phyloP scores from a whole-genome alignment of 2,888 invertebrate genomes.

The Drosophila melanosoma region DNA sequence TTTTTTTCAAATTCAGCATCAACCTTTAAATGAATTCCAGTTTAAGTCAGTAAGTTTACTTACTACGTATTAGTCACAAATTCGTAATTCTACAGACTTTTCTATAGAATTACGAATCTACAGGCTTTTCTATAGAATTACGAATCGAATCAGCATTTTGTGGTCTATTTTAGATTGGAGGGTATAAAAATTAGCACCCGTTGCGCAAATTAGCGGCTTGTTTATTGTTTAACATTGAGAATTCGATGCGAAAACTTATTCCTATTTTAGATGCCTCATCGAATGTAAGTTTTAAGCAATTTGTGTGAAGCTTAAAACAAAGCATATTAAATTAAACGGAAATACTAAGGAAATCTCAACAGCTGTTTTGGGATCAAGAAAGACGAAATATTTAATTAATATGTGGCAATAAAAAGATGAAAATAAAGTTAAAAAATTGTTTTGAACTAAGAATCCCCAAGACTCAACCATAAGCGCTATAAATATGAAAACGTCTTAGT shows the following conservation, averaged over 20 bases:
- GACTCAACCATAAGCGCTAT: neutral
- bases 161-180: neutral
- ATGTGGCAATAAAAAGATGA: neutral
- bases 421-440: neutral
- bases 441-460: neutral
- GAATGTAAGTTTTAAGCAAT: neutral
- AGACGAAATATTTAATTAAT: neutral
- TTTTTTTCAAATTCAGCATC: neutral
- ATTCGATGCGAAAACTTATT: constrained; percentile 23
- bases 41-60: neutral
- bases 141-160: neutral
- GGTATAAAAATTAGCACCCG: constrained; percentile 56
- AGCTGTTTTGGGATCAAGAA: constrained; percentile 11
- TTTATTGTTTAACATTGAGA: constrained; percentile 37
- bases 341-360: constrained; percentile 27
- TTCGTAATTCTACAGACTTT: neutral
- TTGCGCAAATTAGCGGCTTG: constrained; percentile 66
- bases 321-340: constrained; percentile 12
- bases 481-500: neutral
- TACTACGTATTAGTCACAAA: neutral
- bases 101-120: neutral
- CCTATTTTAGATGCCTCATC: neutral
- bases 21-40: neutral
- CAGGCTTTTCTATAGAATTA: neutral
- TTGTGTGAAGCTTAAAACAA: constrained; percentile 28